A percentile compares a stretch with the other conserved stretches of the same genome.
phyloP scores from a whole-genome alignment of 2,797 vertebrate species.

The Xyrichtys novacula region DNA sequence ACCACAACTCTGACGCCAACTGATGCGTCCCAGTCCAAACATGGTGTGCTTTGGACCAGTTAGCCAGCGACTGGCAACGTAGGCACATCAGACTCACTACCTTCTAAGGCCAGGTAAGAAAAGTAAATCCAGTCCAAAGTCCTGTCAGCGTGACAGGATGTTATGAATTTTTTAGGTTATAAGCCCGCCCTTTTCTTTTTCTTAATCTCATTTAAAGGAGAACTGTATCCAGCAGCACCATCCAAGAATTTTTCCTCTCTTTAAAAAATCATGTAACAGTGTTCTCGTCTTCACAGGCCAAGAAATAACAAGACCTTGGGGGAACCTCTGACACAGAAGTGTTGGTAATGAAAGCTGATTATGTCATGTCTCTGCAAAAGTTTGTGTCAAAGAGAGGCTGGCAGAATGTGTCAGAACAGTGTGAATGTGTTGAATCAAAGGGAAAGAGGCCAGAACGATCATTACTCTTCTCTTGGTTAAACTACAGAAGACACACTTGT shows the following conservation, averaged over 20 bases:
- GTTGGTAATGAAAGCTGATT: slow-evolving; percentile 27
- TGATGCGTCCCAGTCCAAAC: slow-evolving; percentile 49
- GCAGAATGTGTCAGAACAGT: slow-evolving; percentile 22
- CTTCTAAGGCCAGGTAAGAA: slow-evolving; percentile 66
- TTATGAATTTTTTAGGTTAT: slow-evolving; percentile 52
- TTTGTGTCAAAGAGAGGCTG: slow-evolving; percentile 1
- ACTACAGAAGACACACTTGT: background rate
- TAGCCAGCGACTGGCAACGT: slow-evolving; percentile 27
- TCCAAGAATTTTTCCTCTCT: slow-evolving; percentile 8
- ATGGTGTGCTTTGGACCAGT: slow-evolving; percentile 46
- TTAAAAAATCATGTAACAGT: slow-evolving; percentile 26
- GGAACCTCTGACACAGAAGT: slow-evolving; percentile 21
- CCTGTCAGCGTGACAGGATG: slow-evolving; percentile 41
- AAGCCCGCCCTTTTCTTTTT: slow-evolving; percentile 28
- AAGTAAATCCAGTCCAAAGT: slow-evolving; percentile 48
- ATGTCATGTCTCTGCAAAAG: background rate
- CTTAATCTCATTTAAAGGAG: slow-evolving; percentile 43
- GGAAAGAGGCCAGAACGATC: background rate
- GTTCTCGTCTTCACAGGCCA: slow-evolving; percentile 1
- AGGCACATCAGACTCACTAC: slow-evolving; percentile 43
- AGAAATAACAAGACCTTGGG: slow-evolving; percentile 8
- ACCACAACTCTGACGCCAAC: slow-evolving; percentile 31
- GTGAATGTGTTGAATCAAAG: slow-evolving; percentile 8
- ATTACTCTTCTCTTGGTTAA: background rate
- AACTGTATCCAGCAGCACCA: slow-evolving; percentile 2